Conservation (phyloP, 1,140 invertebrate genomes). For the Drosophila tristis region DNA sequence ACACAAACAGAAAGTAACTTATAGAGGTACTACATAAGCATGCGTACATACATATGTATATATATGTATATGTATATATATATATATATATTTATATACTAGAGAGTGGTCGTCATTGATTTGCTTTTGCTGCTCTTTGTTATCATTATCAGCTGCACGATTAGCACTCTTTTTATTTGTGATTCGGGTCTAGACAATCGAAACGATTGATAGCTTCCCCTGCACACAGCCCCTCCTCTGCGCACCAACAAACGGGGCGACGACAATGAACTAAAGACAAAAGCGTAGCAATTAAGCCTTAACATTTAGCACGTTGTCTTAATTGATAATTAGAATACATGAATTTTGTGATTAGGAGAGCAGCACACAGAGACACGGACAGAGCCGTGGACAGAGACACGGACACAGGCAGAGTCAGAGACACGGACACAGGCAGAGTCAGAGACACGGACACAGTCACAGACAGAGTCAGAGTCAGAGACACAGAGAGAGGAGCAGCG, state of each 20-base stretch:
- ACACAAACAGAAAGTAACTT: constrained; percentile 6
- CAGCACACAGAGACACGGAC: neutral
- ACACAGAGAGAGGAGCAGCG: too few species aligned
- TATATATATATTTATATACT: neutral
- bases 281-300: constrained; percentile 21
- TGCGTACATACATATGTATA: neutral
- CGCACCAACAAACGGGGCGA: too few species aligned
- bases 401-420: neutral
- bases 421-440: too few species aligned
- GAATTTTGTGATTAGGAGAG: constrained; percentile 16
- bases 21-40: constrained; percentile 3
- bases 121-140: constrained; percentile 11
- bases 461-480: too few species aligned
- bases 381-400: too few species aligned
- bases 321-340: constrained; percentile 43
- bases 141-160: constrained; percentile 46
- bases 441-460: too few species aligned
- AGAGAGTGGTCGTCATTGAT: constrained; percentile 19
- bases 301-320: constrained; percentile 30
- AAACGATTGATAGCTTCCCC: too few species aligned
- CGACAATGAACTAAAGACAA: neutral
- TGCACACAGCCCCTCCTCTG: too few species aligned
- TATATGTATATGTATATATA: constrained; percentile 2
- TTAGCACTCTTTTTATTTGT: constrained; percentile 25
- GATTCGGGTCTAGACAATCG: constrained; percentile 15